These are phyloP conservation scores for Notolepis coatsorum DNA, from an alignment of 2,797 vertebrate species.

Conservation along the genomic window DNA sequence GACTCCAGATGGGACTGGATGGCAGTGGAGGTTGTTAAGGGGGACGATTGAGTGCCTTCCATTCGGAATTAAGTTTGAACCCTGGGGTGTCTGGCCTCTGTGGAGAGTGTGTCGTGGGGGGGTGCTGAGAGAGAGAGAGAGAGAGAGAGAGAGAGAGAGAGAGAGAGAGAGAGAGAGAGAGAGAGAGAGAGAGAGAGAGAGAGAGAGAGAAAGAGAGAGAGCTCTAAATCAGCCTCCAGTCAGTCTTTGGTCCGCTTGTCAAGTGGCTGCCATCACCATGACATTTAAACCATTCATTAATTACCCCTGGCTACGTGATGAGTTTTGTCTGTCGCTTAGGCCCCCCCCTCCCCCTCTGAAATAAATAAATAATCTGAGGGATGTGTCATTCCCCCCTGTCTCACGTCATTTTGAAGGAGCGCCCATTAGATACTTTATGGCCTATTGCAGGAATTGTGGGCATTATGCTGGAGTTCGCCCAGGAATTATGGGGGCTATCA, in stretches of 20 bases:
- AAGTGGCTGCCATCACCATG: conserved; percentile 84
- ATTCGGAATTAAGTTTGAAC: conserved; percentile 84
- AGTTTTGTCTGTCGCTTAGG: conserved; percentile 70
- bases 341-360: conserved; percentile 39
- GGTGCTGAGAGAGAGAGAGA: not conserved
- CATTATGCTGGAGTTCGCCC: conserved; percentile 21
- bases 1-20: conserved; percentile 66
- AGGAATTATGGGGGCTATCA: conserved; percentile 45
- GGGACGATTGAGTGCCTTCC: conserved; percentile 72
- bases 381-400: conserved; percentile 42
- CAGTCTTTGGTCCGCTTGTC: conserved; percentile 79
- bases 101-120: conserved; percentile 61
- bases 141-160: conserved; percentile 8
- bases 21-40: conserved; percentile 63
- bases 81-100: conserved; percentile 79
- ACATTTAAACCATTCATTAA: conserved; percentile 91
- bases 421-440: conserved; percentile 55
- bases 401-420: conserved; percentile 60
- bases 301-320: conserved; percentile 82
- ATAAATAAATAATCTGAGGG: conserved; percentile 63
- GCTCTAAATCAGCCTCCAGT: conserved; percentile 80
- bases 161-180: conserved; percentile 60
- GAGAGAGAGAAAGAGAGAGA: conserved; percentile 64
- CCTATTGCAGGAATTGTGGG: conserved; percentile 48
- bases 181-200: conserved; percentile 6